These are phyloP conservation scores for Propithecus perrieri DNA, from an alignment of 2,797 vertebrate species.

Conservation along the genomic window DNA sequence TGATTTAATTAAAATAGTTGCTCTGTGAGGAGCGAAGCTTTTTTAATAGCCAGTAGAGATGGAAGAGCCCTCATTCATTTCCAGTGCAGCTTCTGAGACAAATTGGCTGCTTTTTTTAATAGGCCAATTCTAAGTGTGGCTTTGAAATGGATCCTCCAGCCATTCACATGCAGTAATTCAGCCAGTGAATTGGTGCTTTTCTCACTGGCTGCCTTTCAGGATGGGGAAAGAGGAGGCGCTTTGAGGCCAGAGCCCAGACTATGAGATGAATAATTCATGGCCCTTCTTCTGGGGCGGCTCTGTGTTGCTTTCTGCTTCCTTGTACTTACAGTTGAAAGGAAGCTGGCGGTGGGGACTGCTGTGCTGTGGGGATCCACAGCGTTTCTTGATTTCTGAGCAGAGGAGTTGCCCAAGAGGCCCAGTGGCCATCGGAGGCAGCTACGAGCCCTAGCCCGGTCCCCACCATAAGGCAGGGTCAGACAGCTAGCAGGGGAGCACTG, in stretches of 20 bases:
- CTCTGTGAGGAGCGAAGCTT: slow-evolving; percentile 75
- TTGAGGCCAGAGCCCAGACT: slow-evolving; percentile 51
- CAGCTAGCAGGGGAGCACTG: background rate
- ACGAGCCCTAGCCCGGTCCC: background rate
- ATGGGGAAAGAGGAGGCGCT: slow-evolving; percentile 46
- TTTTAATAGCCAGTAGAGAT: slow-evolving; percentile 80
- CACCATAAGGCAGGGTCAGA: background rate
- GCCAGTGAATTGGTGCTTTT: slow-evolving; percentile 80
- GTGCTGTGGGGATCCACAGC: background rate
- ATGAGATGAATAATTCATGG: slow-evolving; percentile 82
- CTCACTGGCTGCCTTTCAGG: slow-evolving; percentile 82
- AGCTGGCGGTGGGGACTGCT: background rate
- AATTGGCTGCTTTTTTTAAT: slow-evolving; percentile 82
- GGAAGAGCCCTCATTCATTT: slow-evolving; percentile 81
- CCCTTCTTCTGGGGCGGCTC: slow-evolving; percentile 17
- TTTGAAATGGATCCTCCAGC: slow-evolving; percentile 82
- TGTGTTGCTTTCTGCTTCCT: slow-evolving; percentile 24
- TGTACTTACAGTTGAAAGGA: slow-evolving; percentile 38
- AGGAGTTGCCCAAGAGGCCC: background rate
- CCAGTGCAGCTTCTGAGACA: slow-evolving; percentile 77
- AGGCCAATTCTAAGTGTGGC: slow-evolving; percentile 78
- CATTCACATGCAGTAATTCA: slow-evolving; percentile 81
- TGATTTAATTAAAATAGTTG: slow-evolving; percentile 86
- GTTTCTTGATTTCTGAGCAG: background rate
- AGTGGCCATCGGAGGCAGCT: background rate